Conservation (phyloP, 2,113 vertebrate species). For the Myodes glareolus region DNA sequence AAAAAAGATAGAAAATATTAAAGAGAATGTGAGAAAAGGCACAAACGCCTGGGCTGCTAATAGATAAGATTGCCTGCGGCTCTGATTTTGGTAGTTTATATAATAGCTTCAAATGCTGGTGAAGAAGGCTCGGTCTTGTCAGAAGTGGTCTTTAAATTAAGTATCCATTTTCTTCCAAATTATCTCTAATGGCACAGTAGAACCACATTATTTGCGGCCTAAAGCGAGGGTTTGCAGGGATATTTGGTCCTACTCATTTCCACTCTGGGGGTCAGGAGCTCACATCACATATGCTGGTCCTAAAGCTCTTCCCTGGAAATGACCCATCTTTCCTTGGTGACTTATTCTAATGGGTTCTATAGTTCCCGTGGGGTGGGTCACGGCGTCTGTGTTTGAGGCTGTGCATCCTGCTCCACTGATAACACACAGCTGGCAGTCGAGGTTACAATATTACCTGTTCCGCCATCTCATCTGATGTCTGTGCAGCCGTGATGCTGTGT, state of each 20-base stretch:
- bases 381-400: not conserved
- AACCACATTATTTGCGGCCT: constrained; percentile 37
- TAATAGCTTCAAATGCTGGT: constrained; percentile 53
- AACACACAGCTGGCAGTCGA: not conserved
- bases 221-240: not conserved
- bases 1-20: constrained; percentile 61
- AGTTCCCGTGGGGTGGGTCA: not conserved
- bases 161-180: constrained; percentile 64
- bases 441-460: fast-evolving
- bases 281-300: not conserved
- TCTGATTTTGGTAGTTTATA: constrained; percentile 65
- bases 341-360: not conserved
- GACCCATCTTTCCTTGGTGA: not conserved
- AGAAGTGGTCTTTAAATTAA: constrained; percentile 64
- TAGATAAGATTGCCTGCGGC: constrained; percentile 48
- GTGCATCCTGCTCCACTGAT: not conserved
- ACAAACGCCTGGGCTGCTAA: not conserved
- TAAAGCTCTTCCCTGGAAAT: not conserved
- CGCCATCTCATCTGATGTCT: not conserved
- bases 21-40: constrained; percentile 46
- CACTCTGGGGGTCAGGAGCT: not conserved
- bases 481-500: not conserved
- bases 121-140: constrained; percentile 54
- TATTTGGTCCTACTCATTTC: not conserved
- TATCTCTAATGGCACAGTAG: constrained; percentile 53